Percentiles rank a stretch among this genome's conserved stretches.
Conservation (phyloP, 2,113 vertebrate genomes). For the Capreolus pygargus region DNA sequence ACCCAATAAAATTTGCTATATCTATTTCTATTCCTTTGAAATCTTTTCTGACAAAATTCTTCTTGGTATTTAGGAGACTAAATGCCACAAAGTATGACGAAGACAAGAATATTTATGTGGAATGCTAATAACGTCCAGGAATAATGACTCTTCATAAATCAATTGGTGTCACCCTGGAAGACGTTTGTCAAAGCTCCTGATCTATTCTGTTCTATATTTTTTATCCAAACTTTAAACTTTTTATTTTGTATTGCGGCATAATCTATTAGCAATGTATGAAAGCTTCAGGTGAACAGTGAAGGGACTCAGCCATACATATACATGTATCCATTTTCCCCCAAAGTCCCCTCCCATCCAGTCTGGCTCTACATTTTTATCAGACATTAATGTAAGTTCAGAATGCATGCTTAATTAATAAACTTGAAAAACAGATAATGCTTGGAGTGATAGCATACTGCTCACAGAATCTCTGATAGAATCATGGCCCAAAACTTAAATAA, state of each 20-base stretch:
- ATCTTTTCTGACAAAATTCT: neutral
- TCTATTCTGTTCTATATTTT: neutral
- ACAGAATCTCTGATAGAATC: neutral
- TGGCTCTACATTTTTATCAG: neutral
- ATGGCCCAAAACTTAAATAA: neutral
- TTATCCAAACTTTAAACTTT: neutral
- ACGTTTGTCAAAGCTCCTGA: neutral
- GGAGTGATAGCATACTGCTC: neutral
- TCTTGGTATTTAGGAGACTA: neutral
- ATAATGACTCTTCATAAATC: neutral
- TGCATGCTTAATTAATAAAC: neutral
- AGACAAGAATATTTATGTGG: neutral
- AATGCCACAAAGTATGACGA: neutral
- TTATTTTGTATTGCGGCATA: neutral
- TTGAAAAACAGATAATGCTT: neutral
- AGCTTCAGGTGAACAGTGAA: neutral
- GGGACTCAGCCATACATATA: neutral
- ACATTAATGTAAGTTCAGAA: neutral
- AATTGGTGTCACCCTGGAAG: neutral
- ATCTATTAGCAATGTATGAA: neutral
- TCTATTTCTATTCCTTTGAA: too few species aligned
- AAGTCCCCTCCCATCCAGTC: neutral
- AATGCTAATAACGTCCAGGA: neutral
- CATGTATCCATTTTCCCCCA: neutral
- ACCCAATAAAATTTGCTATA: too few species aligned